A percentile compares a stretch with the other conserved stretches of the same genome.
phyloP scores from a whole-genome alignment of 2,797 vertebrate species.

The Gambusia yucatana region DNA sequence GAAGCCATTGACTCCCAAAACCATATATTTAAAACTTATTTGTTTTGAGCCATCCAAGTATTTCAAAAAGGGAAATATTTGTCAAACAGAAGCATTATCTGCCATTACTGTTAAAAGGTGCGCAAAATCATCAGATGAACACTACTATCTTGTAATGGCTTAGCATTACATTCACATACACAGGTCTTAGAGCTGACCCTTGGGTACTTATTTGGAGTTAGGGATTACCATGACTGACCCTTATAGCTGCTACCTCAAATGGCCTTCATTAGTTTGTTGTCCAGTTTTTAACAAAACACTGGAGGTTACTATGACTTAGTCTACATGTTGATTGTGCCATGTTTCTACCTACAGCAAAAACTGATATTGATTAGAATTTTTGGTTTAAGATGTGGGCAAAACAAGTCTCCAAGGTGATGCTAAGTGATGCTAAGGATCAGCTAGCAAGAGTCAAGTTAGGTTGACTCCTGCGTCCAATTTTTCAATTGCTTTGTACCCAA shows the following conservation, averaged over 20 bases:
- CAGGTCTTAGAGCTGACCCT: constrained; percentile 10
- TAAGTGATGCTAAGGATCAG: constrained; percentile 7
- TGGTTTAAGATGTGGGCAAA: neutral
- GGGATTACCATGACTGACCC: neutral
- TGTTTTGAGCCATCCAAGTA: neutral
- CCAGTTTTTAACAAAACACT: too few relatives aligned
- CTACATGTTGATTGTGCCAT: neutral
- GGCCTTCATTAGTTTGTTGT: neutral
- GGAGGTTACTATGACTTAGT: neutral
- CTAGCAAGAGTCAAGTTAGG: constrained; percentile 15
- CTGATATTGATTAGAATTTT: neutral
- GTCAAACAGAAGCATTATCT: neutral
- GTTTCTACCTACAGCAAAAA: neutral
- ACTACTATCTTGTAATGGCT: neutral
- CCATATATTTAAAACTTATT: neutral
- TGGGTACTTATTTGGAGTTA: constrained; percentile 20
- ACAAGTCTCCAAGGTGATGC: neutral
- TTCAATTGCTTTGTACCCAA: neutral
- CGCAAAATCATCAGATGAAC: neutral
- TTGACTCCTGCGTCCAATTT: constrained; percentile 19
- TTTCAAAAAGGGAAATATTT: neutral
- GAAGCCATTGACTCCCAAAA: neutral
- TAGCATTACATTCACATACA: neutral
- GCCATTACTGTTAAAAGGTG: neutral
- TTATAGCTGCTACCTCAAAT: too few relatives aligned